A percentile compares a stretch with the other conserved stretches of the same genome.
These are phyloP conservation scores for Pristis pectinata DNA, from an alignment of 2,797 vertebrate species.

Conservation along the genomic window DNA sequence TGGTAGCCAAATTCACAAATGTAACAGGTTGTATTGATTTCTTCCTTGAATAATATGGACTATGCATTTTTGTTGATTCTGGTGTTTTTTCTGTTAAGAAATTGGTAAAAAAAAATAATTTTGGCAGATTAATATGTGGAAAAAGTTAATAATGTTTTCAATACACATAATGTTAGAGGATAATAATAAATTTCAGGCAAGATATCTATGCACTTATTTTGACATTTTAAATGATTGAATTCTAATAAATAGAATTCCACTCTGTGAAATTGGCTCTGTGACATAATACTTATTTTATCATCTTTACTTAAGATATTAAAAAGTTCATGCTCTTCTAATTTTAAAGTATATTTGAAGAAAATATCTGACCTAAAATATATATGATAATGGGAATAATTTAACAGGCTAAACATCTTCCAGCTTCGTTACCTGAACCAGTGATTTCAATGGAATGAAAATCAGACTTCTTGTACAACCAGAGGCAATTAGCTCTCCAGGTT, in stretches of 20 bases:
- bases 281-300: background rate
- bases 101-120: background rate
- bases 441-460: slow-evolving; percentile 28
- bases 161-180: background rate
- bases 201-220: background rate
- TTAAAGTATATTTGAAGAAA: background rate
- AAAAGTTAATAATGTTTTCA: background rate
- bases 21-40: background rate
- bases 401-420: too few species aligned
- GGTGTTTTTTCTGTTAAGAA: background rate
- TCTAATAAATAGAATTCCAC: background rate
- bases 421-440: too few species aligned
- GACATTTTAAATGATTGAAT: background rate
- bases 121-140: background rate
- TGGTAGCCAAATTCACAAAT: slow-evolving; percentile 8
- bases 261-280: background rate
- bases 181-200: background rate
- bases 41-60: slow-evolving; percentile 1
- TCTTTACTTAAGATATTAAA: background rate
- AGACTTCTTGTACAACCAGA: background rate
- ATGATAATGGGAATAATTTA: background rate
- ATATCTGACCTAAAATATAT: background rate
- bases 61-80: background rate
- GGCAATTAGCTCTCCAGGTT: background rate
- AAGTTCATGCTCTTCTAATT: background rate